These are phyloP conservation scores for Sciaenops ocellatus DNA, from an alignment of 2,797 vertebrate genomes.

Conservation along the genomic window DNA sequence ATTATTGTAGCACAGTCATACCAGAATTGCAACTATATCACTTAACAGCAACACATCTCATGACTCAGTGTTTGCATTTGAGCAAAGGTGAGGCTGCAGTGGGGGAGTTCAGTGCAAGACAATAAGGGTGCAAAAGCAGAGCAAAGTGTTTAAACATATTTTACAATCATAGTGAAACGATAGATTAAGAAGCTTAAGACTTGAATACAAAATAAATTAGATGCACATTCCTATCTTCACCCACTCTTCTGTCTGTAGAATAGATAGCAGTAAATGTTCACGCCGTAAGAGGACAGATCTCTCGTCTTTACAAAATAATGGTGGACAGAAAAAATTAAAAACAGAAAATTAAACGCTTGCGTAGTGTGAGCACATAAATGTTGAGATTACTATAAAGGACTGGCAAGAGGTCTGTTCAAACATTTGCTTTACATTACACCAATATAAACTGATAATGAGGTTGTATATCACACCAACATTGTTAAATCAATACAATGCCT, in stretches of 20 bases:
- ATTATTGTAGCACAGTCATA: background rate
- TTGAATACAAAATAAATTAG: background rate
- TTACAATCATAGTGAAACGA: background rate
- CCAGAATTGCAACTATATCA: constrained; percentile 13
- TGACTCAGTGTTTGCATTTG: constrained; percentile 17
- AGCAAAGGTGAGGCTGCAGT: constrained; percentile 15
- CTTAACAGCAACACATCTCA: constrained; percentile 32
- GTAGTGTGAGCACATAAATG: background rate
- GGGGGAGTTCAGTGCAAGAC: background rate
- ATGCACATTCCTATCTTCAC: background rate
- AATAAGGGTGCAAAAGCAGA: background rate
- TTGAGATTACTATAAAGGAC: background rate
- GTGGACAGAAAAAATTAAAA: too few species aligned
- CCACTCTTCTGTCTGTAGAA: background rate
- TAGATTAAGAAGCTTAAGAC: background rate
- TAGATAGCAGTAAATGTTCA: background rate
- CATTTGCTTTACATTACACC: background rate
- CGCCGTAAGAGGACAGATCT: background rate
- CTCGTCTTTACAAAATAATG: background rate
- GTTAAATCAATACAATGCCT: background rate
- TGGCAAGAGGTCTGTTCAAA: background rate
- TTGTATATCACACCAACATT: background rate
- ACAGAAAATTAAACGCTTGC: background rate
- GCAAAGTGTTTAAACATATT: background rate
- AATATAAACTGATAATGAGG: background rate